Percentiles rank a stretch among this genome's conserved stretches.
phyloP scores from a whole-genome alignment of 1,140 invertebrate species.

The Dreissena polymorpha region DNA sequence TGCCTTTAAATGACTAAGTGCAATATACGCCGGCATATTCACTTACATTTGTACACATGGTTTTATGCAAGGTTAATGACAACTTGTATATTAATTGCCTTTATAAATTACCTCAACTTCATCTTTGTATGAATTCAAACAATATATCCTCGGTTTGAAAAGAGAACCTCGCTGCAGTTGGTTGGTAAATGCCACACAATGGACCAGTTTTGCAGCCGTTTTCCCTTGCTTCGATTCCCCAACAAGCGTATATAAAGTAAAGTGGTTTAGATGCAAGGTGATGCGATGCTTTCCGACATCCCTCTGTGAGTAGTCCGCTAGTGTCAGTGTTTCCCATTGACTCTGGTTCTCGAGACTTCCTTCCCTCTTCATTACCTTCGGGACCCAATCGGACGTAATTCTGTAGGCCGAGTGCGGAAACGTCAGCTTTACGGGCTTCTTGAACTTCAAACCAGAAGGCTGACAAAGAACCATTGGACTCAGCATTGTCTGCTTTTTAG shows the following conservation, averaged over 20 bases:
- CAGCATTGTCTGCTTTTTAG: conserved; percentile 26
- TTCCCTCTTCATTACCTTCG: conserved; percentile 30
- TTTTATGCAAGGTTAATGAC: too few relatives aligned
- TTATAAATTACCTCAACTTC: conserved; percentile 29
- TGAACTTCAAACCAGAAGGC: conserved; percentile 30
- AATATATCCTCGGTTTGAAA: conserved; percentile 50
- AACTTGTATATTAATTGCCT: too few relatives aligned
- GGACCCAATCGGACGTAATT: conserved; percentile 25
- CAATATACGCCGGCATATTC: too few relatives aligned
- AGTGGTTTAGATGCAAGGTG: conserved; percentile 28
- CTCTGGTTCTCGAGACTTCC: background rate
- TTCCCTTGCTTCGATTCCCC: conserved; percentile 45
- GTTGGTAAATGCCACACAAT: conserved; percentile 39
- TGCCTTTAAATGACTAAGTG: background rate
- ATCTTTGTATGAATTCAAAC: conserved; percentile 34
- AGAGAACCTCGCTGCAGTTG: conserved; percentile 18
- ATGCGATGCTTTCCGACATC: conserved; percentile 5
- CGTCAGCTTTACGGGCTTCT: conserved; percentile 29
- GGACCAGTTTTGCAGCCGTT: conserved; percentile 37
- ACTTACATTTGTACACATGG: too few relatives aligned
- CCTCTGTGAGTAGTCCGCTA: conserved; percentile 29
- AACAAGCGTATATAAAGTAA: conserved; percentile 34
- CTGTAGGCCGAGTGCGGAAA: conserved; percentile 42
- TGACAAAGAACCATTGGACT: conserved; percentile 48
- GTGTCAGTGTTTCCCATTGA: conserved; percentile 31